Percentiles rank a stretch among this genome's conserved stretches.
phyloP scores from a whole-genome alignment of 2,113 vertebrate genomes.

The Phaethornis superciliosus region DNA sequence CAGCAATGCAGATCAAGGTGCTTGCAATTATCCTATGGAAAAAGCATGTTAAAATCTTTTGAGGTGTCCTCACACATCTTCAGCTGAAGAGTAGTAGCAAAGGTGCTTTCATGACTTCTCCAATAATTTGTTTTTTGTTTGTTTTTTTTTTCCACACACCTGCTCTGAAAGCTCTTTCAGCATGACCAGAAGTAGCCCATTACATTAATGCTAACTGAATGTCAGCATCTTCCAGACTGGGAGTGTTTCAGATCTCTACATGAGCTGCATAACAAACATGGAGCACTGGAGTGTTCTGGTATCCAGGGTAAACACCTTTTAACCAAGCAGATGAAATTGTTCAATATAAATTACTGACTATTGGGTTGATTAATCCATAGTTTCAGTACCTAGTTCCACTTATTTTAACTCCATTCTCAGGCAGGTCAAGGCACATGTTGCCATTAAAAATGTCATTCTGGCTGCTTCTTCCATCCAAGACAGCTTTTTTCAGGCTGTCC shows the following conservation, averaged over 20 bases:
- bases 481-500: neutral
- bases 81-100: neutral
- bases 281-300: neutral
- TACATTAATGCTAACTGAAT: neutral
- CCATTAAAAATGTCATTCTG: neutral
- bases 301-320: neutral
- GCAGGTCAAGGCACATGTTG: neutral
- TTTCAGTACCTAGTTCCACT: neutral
- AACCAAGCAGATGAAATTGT: neutral
- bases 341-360: neutral
- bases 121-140: no score
- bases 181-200: neutral
- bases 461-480: neutral
- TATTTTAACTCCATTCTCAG: neutral
- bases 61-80: neutral
- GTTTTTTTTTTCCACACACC: neutral
- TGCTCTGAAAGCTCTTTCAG: neutral
- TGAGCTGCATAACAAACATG: fast-evolving
- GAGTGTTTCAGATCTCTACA: neutral
- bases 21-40: neutral
- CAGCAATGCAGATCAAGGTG: neutral
- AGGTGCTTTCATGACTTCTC: neutral
- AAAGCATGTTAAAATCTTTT: neutral
- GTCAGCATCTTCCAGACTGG: no score
- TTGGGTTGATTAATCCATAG: neutral